Percentiles rank a stretch among this genome's conserved stretches.
Conservation (phyloP, 2,113 vertebrate genomes). For the Serinus canaria region DNA sequence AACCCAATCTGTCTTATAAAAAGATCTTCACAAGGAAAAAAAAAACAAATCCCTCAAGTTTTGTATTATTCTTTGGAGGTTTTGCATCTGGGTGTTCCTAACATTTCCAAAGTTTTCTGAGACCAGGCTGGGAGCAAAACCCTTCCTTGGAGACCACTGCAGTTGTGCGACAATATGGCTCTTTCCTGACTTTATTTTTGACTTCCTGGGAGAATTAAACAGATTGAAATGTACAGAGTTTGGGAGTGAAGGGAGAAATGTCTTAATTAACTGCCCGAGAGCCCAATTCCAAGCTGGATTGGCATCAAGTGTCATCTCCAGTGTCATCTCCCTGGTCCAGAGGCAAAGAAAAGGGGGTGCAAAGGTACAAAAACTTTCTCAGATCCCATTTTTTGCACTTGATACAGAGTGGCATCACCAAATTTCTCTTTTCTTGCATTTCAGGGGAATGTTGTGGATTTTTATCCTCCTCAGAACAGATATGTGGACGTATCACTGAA, state of each 20-base stretch:
- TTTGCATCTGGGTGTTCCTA: not conserved
- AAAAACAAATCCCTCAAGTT: not conserved
- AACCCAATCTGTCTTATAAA: not conserved
- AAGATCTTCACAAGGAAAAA: not conserved
- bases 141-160: not conserved
- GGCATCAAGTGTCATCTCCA: not conserved
- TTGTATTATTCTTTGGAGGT: not conserved
- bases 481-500: too few relatives aligned
- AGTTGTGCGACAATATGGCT: slow-evolving; percentile 21
- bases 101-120: not conserved
- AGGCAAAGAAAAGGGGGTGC: not conserved
- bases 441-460: not conserved
- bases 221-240: slow-evolving; percentile 40
- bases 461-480: fast-evolving
- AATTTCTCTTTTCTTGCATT: not conserved
- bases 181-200: slow-evolving; percentile 31
- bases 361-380: not conserved
- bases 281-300: not conserved
- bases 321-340: not conserved
- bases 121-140: not conserved
- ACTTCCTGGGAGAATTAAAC: slow-evolving; percentile 62
- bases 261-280: slow-evolving; percentile 53
- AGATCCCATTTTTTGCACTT: fast-evolving
- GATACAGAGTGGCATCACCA: fast-evolving
- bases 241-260: not conserved